phyloP scores from a whole-genome alignment of 2,797 vertebrate genomes.

The Austrolebias charrua region DNA sequence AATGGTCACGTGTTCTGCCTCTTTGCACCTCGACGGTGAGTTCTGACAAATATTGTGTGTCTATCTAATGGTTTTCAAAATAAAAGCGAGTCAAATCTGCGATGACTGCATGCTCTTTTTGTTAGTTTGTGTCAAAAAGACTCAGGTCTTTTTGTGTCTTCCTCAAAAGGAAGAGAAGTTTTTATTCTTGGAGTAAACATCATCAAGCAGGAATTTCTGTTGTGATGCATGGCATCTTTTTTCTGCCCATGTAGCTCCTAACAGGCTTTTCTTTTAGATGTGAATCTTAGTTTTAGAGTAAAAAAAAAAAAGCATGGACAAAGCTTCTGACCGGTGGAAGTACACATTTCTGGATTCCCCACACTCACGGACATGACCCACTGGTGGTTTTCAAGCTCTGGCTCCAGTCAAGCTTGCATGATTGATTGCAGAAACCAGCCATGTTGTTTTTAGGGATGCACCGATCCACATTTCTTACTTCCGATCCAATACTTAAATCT shows the following conservation, averaged over 20 bases:
- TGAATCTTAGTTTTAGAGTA: conserved; percentile 29
- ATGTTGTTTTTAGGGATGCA: too few species aligned
- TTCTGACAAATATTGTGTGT: background rate
- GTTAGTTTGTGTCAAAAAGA: background rate
- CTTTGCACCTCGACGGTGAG: conserved; percentile 88
- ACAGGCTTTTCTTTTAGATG: conserved; percentile 20
- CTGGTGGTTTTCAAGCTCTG: conserved; percentile 11
- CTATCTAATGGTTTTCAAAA: background rate
- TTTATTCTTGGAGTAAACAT: conserved; percentile 49
- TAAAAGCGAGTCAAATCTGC: background rate
- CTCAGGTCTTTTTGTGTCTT: too few species aligned
- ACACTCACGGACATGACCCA: conserved; percentile 36
- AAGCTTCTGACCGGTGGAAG: conserved; percentile 32
- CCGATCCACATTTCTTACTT: too few species aligned
- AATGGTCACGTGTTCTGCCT: conserved; percentile 88
- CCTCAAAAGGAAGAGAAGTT: too few species aligned
- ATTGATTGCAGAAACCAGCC: conserved; percentile 47
- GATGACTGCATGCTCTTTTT: conserved; percentile 11
- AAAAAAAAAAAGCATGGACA: conserved; percentile 53
- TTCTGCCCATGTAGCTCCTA: conserved; percentile 24
- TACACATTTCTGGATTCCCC: conserved; percentile 40
- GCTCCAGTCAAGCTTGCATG: conserved; percentile 59
- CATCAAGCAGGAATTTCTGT: conserved; percentile 76
- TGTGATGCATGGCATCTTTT: conserved; percentile 41
- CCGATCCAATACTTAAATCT: too few species aligned